A percentile compares a stretch with the other conserved stretches of the same genome.
Conservation (phyloP, 2,113 vertebrate species). For the Heterotilapia buettikoferi region DNA sequence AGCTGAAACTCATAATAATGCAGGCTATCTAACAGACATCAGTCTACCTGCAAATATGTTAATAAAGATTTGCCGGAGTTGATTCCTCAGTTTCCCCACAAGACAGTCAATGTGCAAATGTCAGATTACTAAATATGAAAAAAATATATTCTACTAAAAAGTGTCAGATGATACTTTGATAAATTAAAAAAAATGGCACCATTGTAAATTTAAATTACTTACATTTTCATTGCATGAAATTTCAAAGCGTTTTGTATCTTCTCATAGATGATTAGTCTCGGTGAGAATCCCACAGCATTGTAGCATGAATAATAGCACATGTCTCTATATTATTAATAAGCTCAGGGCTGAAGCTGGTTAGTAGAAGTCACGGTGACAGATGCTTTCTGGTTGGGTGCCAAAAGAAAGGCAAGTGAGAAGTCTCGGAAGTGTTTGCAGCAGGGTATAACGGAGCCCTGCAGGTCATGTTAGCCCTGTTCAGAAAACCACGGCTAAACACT, state of each 20-base stretch:
- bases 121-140: neutral
- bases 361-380: conserved; percentile 56
- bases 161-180: neutral
- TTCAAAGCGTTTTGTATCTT: conserved; percentile 10
- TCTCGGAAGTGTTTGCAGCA: conserved; percentile 59
- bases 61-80: neutral
- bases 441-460: conserved; percentile 56
- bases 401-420: conserved; percentile 60
- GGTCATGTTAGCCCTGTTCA: conserved; percentile 59
- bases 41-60: neutral
- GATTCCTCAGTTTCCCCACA: neutral
- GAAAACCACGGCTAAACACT: conserved; percentile 59
- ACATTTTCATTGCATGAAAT: neutral
- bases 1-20: neutral
- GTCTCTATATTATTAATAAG: conserved; percentile 70
- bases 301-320: conserved; percentile 61
- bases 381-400: conserved; percentile 65
- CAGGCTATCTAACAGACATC: neutral
- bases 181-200: neutral
- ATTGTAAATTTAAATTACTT: neutral
- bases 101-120: neutral
- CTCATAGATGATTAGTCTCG: conserved; percentile 30
- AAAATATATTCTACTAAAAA: neutral
- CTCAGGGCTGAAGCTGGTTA: conserved; percentile 59
- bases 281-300: conserved; percentile 36